Evolutionary conservation across 2,797 vertebrate genomes (phyloP).

Genomic region (Micropoecilia bifurca): DNA sequence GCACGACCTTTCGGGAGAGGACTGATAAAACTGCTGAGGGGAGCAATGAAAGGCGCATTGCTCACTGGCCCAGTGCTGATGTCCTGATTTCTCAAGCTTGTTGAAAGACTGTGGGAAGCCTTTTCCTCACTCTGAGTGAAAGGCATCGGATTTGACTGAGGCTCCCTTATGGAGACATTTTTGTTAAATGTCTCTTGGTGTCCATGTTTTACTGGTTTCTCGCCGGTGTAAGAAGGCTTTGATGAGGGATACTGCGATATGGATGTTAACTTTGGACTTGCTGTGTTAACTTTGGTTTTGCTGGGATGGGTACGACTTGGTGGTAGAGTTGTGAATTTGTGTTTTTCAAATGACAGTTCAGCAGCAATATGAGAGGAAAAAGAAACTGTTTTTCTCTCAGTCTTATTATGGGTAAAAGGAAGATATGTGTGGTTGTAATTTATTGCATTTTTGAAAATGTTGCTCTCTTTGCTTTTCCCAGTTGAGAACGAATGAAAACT

Average conservation of each 20-base stretch:
- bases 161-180: slow-evolving; percentile 7
- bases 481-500: slow-evolving; percentile 22
- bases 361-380: slow-evolving; percentile 11
- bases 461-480: slow-evolving; percentile 28
- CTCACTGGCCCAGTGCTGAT: slow-evolving; percentile 31
- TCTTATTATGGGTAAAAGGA: slow-evolving; percentile 15
- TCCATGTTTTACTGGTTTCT: slow-evolving; percentile 14
- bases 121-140: slow-evolving; percentile 31
- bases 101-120: slow-evolving; percentile 22
- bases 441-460: background rate
- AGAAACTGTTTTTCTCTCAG: slow-evolving; percentile 23
- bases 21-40: slow-evolving; percentile 25
- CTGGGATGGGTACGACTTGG: background rate
- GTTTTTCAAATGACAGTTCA: slow-evolving; percentile 28
- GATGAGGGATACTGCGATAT: slow-evolving; percentile 20
- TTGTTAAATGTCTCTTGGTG: slow-evolving; percentile 16
- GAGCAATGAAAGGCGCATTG: slow-evolving; percentile 16
- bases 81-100: slow-evolving; percentile 30
- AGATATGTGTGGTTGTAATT: slow-evolving; percentile 20
- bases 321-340: slow-evolving; percentile 15
- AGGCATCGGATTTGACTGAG: slow-evolving; percentile 19
- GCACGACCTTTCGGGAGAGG: slow-evolving; percentile 24
- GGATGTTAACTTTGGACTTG: slow-evolving; percentile 18
- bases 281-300: slow-evolving; percentile 23
- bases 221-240: slow-evolving; percentile 26